Evolutionary conservation across 2,797 vertebrate species (phyloP).

Genomic region (Dendrocincla tyrannina): DNA sequence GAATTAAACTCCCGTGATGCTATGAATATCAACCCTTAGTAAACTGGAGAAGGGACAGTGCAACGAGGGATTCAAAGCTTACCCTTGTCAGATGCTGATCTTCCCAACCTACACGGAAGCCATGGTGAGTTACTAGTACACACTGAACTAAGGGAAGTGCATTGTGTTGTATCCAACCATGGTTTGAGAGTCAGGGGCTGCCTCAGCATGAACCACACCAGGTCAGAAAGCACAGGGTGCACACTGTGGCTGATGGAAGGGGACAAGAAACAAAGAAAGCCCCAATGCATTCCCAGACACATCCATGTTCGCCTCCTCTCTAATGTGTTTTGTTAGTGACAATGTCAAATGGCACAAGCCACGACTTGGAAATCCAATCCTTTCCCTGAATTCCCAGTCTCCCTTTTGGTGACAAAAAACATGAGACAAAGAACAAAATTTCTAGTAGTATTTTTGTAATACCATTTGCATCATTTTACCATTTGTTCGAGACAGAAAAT

Average conservation of each 20-base stretch:
- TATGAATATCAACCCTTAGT: neutral
- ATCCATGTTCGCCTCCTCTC: neutral
- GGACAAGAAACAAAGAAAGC: neutral
- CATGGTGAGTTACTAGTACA: neutral
- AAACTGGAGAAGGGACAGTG: neutral
- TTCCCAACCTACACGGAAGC: neutral
- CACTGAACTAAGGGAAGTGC: neutral
- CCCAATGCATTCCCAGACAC: neutral
- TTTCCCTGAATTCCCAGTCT: neutral
- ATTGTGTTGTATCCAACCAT: fast-evolving
- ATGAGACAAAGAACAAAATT: neutral
- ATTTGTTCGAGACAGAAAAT: neutral
- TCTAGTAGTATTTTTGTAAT: neutral
- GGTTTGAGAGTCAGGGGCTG: fast-evolving
- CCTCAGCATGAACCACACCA: neutral
- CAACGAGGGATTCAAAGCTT: neutral
- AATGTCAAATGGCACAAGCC: neutral
- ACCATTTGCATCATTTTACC: neutral
- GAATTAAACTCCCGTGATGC: neutral
- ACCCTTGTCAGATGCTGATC: neutral
- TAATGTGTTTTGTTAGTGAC: neutral
- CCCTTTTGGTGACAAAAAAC: neutral
- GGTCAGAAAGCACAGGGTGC: neutral
- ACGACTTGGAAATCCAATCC: neutral
- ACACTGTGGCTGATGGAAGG: fast-evolving